A percentile compares a stretch with the other conserved stretches of the same genome.
Evolutionary conservation across 2,113 vertebrate species (phyloP).

Genomic region (Poeciliopsis prolifica): DNA sequence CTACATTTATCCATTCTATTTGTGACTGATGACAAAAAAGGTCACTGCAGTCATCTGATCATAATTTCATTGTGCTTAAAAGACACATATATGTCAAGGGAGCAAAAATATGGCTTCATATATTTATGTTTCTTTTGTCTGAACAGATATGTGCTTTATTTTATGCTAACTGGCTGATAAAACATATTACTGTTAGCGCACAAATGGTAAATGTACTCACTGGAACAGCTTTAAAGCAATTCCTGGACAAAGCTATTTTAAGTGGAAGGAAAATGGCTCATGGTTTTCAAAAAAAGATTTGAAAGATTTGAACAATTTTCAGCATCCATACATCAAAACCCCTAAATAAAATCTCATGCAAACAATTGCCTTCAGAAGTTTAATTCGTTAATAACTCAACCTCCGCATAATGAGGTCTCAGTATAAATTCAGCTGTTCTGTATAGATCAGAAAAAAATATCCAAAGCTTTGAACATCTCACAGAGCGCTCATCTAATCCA

Average conservation of each 20-base stretch:
- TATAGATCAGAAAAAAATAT: background rate
- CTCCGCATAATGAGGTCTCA: background rate
- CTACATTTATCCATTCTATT: conserved; percentile 19
- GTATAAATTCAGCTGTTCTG: background rate
- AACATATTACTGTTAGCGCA: background rate
- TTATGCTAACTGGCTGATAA: conserved; percentile 1
- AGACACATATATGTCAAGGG: conserved; percentile 16
- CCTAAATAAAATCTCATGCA: background rate
- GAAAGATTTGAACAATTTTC: no score
- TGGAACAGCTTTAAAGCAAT: background rate
- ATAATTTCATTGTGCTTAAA: conserved; percentile 5
- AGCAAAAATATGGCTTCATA: conserved; percentile 9
- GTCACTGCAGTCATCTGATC: conserved; percentile 39
- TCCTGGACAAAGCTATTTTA: background rate
- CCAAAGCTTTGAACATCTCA: background rate
- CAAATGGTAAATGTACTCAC: background rate
- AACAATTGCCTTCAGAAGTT: background rate
- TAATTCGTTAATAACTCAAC: background rate
- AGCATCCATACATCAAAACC: no score
- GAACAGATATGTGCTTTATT: background rate
- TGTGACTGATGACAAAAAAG: conserved; percentile 43
- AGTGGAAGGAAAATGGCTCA: background rate
- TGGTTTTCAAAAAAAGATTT: no score
- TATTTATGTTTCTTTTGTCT: background rate
- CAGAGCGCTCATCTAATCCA: background rate